Evolutionary conservation across 2,797 vertebrate species (phyloP).

Genomic region (Pempheris klunzingeri): DNA sequence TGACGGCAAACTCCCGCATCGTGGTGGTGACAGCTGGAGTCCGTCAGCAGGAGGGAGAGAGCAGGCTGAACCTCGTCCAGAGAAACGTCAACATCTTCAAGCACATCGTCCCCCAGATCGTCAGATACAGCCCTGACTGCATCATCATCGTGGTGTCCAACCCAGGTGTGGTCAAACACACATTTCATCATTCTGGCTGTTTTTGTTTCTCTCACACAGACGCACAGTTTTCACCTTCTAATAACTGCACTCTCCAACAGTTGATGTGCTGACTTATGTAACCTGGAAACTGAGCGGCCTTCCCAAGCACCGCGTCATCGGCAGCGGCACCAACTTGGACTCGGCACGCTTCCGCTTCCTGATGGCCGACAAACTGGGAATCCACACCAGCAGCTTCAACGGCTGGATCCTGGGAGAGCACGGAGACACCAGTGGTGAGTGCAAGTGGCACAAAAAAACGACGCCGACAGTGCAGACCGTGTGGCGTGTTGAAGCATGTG

Average conservation of each 20-base stretch:
- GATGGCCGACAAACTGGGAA: constrained; percentile 93
- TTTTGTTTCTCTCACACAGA: no score
- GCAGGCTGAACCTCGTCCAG: constrained; percentile 95
- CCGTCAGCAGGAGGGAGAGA: constrained; percentile 97
- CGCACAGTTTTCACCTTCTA: not conserved
- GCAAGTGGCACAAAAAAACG: no score
- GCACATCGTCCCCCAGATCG: constrained; percentile 92
- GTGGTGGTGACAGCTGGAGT: constrained; percentile 96
- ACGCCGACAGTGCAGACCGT: constrained; percentile 7
- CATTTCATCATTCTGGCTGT: not conserved
- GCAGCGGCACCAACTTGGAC: constrained; percentile 97
- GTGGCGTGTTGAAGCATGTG: not conserved
- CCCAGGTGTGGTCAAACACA: constrained; percentile 86
- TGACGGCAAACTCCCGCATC: constrained; percentile 93
- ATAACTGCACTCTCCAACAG: constrained; percentile 69
- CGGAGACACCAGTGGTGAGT: constrained; percentile 95
- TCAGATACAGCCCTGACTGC: constrained; percentile 94
- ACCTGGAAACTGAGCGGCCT: constrained; percentile 99
- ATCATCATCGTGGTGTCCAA: constrained; percentile 96
- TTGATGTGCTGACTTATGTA: constrained; percentile 96
- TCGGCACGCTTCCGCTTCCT: constrained; percentile 95
- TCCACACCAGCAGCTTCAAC: constrained; percentile 93
- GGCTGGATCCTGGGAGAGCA: constrained; percentile 97
- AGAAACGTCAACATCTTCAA: constrained; percentile 98
- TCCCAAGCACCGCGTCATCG: constrained; percentile 95